A percentile compares a stretch with the other conserved stretches of the same genome.
Evolutionary conservation across 2,113 vertebrate genomes (phyloP).

Genomic region (Arizona elegans): DNA sequence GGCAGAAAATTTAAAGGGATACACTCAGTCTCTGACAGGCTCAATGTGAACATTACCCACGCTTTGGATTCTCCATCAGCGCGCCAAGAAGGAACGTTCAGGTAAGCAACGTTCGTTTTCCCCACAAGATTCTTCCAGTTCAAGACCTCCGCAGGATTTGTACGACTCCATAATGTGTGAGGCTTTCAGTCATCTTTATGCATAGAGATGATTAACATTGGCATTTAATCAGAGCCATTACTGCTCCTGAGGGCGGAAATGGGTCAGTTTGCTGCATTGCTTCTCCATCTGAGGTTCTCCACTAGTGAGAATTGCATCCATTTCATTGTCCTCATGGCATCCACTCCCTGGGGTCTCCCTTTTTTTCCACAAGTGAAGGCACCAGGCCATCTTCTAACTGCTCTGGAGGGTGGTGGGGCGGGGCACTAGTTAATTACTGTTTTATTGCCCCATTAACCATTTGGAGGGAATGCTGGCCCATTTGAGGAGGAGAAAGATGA

Average conservation of each 20-base stretch:
- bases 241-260: not conserved
- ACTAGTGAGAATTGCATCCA: not conserved
- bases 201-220: not conserved
- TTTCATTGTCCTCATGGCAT: not conserved
- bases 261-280: not conserved
- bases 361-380: not conserved
- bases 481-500: not conserved
- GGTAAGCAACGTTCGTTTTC: too few species aligned
- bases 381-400: not conserved
- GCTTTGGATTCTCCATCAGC: too few species aligned
- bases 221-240: not conserved
- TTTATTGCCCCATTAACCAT: not conserved
- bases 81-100: too few species aligned
- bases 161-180: not conserved
- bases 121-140: not conserved
- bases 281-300: not conserved
- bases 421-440: not conserved
- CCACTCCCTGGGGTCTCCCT: not conserved
- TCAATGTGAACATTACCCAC: too few species aligned
- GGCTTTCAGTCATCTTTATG: not conserved
- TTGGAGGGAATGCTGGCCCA: not conserved
- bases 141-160: not conserved
- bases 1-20: too few species aligned
- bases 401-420: not conserved
- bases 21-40: too few species aligned